Base-by-base conservation (phyloP, 2,888 invertebrate species). In the Patella caerulea region DNA sequence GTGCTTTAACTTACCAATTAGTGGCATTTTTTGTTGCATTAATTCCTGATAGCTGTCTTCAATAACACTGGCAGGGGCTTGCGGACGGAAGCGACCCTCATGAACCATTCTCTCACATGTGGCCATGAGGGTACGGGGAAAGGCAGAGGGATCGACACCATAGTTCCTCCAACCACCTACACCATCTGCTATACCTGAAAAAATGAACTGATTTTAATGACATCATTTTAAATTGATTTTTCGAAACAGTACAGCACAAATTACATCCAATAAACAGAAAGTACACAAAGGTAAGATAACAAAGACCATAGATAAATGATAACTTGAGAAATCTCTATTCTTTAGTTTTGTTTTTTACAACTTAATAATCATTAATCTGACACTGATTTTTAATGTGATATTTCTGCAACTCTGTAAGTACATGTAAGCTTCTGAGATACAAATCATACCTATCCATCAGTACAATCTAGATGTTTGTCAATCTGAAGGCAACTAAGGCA, bases 131-230 rank as follows among this genome's bases (percentile, higher is more conserved):
- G 96, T 96, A 83, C 95, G 94, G 12, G 98, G 97, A 93, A 99
- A 99, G 91, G 96, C 96, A 75, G 98, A 98, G 2, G 99, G 98
- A 93, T 99, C 98, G 86, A 99, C 96, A 75, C 98, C 99, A 92
- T 98, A 98, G 83, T 96, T 96, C 89, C 98, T 94, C 99, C 99
- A 99, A 75, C 99, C 99, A 77, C 99, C 99, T 76, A 99, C 99
- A 83, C 99, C 99, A 93, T 99, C 99, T 80, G 99, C 99, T 86
- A 99, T 98, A 90, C 98, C 99, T 98, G 74, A 24, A 82, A 81
- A 14, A 77, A 19, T 54, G 2, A 7, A 45, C 9, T 45, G 0
- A 45, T 45, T 9, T 45, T 45, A 45, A 9, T 45, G 45, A 45
- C 45, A 45, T 7, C 1, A 45, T 45, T 45, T 9, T 55, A 72